Conservation (phyloP, 2,888 invertebrate species). For the Chrysina gloriosa region DNA sequence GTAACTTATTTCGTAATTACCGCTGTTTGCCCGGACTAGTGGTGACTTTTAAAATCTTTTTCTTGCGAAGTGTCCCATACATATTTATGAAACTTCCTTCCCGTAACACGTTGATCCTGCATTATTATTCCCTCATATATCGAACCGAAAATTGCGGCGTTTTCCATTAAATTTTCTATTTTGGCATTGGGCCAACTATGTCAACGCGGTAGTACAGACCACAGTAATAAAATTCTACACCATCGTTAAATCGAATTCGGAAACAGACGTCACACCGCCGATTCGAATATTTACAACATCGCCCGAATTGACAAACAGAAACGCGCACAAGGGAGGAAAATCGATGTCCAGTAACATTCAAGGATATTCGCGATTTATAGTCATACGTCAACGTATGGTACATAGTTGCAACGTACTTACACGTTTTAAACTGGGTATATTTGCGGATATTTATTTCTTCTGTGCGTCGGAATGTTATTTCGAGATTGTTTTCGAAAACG, state of each 20-base stretch:
- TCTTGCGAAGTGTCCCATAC: too few relatives aligned
- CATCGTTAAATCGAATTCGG: neutral
- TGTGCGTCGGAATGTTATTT: neutral
- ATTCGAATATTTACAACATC: conserved; percentile 6
- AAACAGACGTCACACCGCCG: neutral
- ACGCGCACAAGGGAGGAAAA: neutral
- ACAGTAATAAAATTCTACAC: neutral
- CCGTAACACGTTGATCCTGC: too few relatives aligned
- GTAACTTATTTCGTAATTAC: too few relatives aligned
- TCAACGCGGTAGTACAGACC: conserved; percentile 17
- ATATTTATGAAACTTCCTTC: too few relatives aligned
- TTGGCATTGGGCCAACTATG: conserved; percentile 30
- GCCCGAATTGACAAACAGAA: conserved; percentile 8
- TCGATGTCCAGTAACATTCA: neutral
- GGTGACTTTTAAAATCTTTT: too few relatives aligned
- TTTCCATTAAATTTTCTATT: neutral
- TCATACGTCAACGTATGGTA: too few relatives aligned
- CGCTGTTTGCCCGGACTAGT: too few relatives aligned
- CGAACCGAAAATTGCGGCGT: neutral
- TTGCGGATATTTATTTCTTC: neutral
- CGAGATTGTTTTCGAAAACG: neutral
- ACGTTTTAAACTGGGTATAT: too few relatives aligned
- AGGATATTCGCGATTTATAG: neutral
- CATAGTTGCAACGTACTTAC: too few relatives aligned
- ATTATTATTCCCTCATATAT: too few relatives aligned